Evolutionary conservation across 2,797 vertebrate species (phyloP).

Genomic region (Falco peregrinus): DNA sequence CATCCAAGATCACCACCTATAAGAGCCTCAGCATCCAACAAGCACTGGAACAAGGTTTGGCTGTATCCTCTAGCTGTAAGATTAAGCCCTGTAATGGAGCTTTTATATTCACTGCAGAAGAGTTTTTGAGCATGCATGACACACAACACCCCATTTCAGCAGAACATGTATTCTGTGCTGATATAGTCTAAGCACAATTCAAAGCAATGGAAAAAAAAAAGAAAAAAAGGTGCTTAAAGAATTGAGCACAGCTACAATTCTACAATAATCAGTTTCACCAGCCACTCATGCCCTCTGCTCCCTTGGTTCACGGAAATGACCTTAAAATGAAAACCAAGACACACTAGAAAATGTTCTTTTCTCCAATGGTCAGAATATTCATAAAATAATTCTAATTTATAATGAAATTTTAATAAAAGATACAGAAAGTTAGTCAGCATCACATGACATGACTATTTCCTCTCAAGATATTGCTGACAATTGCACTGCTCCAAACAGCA

Average conservation of each 20-base stretch:
- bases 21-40: neutral
- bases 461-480: neutral
- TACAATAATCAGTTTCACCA: neutral
- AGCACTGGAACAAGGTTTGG: neutral
- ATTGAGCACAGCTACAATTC: neutral
- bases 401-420: neutral
- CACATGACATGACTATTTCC: neutral
- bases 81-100: neutral
- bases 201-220: neutral
- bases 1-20: neutral
- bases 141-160: neutral
- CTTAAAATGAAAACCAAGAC: neutral
- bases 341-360: neutral
- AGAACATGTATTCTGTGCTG: neutral
- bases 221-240: neutral
- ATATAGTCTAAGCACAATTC: neutral
- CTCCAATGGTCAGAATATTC: neutral
- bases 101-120: neutral
- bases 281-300: neutral
- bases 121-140: neutral
- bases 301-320: neutral
- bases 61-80: neutral
- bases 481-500: neutral
- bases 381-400: neutral
- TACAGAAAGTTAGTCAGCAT: neutral